These are phyloP conservation scores for Latrodectus elegans DNA, from an alignment of 2,888 invertebrate species.

Conservation along the genomic window DNA sequence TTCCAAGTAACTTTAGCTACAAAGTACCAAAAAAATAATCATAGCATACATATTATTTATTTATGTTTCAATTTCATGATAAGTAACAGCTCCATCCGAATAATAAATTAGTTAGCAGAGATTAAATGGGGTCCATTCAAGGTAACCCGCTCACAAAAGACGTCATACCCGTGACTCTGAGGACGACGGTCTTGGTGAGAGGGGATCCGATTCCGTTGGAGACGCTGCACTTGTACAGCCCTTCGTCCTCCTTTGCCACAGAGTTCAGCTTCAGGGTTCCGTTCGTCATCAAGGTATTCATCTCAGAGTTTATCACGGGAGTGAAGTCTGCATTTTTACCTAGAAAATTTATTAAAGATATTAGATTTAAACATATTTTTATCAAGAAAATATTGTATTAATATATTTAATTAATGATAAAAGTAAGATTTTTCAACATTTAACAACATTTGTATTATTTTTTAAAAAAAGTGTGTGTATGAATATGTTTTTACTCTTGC, in stretches of 20 bases:
- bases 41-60: neutral
- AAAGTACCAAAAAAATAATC: neutral
- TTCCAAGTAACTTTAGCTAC: neutral
- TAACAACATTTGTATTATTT: neutral
- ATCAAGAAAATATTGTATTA: no score
- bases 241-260: slow-evolving; percentile 57
- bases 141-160: neutral
- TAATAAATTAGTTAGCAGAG: neutral
- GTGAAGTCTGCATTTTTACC: slow-evolving; percentile 28
- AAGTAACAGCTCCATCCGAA: neutral
- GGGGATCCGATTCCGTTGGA: slow-evolving; percentile 59
- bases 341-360: neutral
- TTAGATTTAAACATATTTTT: no score
- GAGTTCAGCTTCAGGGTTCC: slow-evolving; percentile 48
- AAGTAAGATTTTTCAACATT: neutral
- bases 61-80: neutral
- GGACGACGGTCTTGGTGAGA: slow-evolving; percentile 26
- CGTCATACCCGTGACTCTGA: slow-evolving; percentile 48
- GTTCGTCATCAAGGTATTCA: neutral
- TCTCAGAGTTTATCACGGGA: neutral
- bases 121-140: neutral
- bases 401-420: no score
- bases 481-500: neutral
- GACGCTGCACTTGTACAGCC: slow-evolving; percentile 63
- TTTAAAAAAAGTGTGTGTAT: neutral